Evolutionary conservation across 2,888 invertebrate species (phyloP), one percentile per base, ranked within the genome.

Genomic region (Drosophila merina): DNA sequence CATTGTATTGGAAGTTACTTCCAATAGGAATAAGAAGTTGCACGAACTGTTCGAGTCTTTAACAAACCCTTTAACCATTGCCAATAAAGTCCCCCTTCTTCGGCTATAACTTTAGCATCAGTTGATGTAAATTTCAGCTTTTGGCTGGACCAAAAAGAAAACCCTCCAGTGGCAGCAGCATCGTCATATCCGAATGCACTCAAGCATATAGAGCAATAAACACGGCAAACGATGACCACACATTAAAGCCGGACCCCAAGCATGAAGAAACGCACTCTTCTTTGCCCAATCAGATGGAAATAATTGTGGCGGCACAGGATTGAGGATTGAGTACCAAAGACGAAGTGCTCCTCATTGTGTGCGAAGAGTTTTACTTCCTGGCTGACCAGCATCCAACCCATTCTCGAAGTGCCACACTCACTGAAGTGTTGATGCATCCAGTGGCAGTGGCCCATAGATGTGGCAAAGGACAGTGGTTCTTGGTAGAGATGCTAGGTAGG

Each of bases 271-370:
- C 86, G 77, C 77, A 81, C 86, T 90, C 90, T 90, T 89, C 86
- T 88, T 82, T 89, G 89, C 84, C 75, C 89, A 89, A 90, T 90
- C 89, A 90, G 88, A 83, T 87, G 86, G 83, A 90, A 89, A 88
- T 89, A 87, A 89, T 88, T 88, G 82, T 80, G 86, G 70, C 77
- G 70, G 71, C 56, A 63, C 57, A 26, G 58, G 40, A 49, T 63
- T 57, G 72, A 20, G 20, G 80, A 72, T 76, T 66, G 51, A 59
- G 57, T 55, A 42, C 51, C 45, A 49, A 26, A 57, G 52, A 56
- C 57, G 52, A 49, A 59, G 57, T 70, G 52, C 83, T 71, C 83
- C 74, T 79, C 76, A 74, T 83, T 68, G 74, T 72, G 74, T 58
- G 68, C 40, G 62, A 30, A 45, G 72, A 80, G 76, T 74, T 77